Conservation (phyloP, 2,113 vertebrate species). For the Cacatua alba region DNA sequence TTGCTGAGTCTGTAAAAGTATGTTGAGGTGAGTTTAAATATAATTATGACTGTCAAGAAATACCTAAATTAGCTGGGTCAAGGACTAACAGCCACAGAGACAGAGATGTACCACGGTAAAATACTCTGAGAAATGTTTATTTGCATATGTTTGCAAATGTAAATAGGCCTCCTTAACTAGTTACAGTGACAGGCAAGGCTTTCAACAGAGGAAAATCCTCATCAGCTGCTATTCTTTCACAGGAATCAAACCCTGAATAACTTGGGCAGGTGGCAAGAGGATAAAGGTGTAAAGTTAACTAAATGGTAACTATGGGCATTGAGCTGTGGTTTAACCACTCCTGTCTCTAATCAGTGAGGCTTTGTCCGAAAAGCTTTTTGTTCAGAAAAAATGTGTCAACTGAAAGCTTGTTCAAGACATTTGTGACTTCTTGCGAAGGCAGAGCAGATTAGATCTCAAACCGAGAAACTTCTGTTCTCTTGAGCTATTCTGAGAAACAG, state of each 20-base stretch:
- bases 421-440: conserved; percentile 48
- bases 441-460: conserved; percentile 65
- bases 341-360: not conserved
- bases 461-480: conserved; percentile 56
- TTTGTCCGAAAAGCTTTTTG: not conserved
- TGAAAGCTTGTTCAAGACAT: conserved; percentile 13
- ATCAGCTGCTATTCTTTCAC: not conserved
- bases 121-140: not conserved
- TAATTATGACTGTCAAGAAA: not conserved
- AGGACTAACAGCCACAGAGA: not conserved
- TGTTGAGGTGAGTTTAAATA: not conserved
- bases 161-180: not conserved
- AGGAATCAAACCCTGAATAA: not conserved
- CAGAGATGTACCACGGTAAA: not conserved
- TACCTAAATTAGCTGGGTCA: not conserved
- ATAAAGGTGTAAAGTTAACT: not conserved
- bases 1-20: not conserved
- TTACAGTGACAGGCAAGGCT: not conserved
- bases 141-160: not conserved
- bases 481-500: conserved; percentile 67
- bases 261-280: not conserved
- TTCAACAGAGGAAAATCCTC: not conserved
- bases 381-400: not conserved
- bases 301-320: not conserved
- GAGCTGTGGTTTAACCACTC: not conserved